Evolutionary conservation across 1,140 invertebrate species (phyloP), one percentile per base, ranked within the genome.

Genomic region (Cyclargus thomasi): DNA sequence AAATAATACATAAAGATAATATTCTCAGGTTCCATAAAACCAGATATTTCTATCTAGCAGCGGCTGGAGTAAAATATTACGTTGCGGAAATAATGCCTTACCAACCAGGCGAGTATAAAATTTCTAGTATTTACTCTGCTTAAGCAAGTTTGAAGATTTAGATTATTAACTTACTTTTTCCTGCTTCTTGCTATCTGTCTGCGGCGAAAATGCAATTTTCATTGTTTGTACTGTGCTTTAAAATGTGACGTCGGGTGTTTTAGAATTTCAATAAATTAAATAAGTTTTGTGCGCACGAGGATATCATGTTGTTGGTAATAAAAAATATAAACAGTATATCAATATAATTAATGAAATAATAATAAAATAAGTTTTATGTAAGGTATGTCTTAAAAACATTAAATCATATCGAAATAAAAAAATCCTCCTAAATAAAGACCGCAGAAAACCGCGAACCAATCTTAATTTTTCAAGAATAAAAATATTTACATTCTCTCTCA

Each of bases 71-170:
- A 59, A 59, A 59, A 59, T 59, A 59, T 59, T 59, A 59, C 17
- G 36, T 68, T 57, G 62, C 47, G 22, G 67, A 68, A 68, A 64
- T 63, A 63, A 68, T 63, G 63, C 62, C 47, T 63, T 62, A 55
- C 63, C 21, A 59, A 59, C 55, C 55, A 21, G 55, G 55, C 55
- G 17, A 59, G 55, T 21, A 21, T 59, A 59, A 59, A 59, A 59
- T 59, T 59, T 59, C 55, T 59, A 59, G 55, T 59, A 20, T 59
- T 59, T 59, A 59, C 55, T 21, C 20, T 59, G 55, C 55, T 59
- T 59, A 59, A 59, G 55, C 55, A 59, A 59, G 55, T 59, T 59
- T 59, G 55, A 59, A 59, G 55, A 59, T 59, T 59, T 18, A 59
- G 55, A 59, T 59, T 59, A 59, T 59, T 59, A 59, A 59, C 55